Percentiles rank a stretch among this genome's conserved stretches.
phyloP scores from a whole-genome alignment of 1,140 invertebrate species.

The Diuraphis noxia region DNA sequence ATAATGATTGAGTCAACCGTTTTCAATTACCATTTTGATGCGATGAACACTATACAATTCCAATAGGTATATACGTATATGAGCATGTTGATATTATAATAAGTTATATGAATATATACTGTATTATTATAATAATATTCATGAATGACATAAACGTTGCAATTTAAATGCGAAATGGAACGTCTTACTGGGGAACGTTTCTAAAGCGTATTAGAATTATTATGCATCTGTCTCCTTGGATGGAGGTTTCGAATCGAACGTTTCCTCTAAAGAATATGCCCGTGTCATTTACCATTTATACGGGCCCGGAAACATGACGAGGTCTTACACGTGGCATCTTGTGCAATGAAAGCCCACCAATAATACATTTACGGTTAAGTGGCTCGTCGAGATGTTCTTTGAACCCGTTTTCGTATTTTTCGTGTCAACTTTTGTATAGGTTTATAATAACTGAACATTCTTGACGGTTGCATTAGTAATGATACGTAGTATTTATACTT shows the following conservation, averaged over 20 bases:
- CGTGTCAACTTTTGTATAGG: background rate
- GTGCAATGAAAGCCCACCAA: background rate
- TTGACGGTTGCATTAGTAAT: background rate
- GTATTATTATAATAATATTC: conserved; percentile 12
- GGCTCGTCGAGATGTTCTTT: background rate
- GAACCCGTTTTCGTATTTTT: background rate
- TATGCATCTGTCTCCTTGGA: background rate
- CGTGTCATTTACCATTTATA: background rate
- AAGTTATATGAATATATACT: background rate
- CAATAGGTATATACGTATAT: background rate
- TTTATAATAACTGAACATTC: background rate
- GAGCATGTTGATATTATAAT: background rate
- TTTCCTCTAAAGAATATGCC: background rate
- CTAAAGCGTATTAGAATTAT: background rate
- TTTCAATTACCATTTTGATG: conserved; percentile 9
- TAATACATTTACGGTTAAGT: conserved; percentile 4
- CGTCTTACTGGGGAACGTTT: background rate
- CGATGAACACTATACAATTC: background rate
- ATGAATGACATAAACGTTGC: background rate
- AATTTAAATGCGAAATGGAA: conserved; percentile 9
- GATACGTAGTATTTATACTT: background rate
- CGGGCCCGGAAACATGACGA: background rate
- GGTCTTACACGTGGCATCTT: background rate
- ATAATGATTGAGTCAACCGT: background rate
- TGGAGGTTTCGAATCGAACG: background rate